Evolutionary conservation across 2,888 invertebrate genomes (phyloP), one percentile per base, ranked within the genome.

Genomic region (Drepanosiphum platanoidis): DNA sequence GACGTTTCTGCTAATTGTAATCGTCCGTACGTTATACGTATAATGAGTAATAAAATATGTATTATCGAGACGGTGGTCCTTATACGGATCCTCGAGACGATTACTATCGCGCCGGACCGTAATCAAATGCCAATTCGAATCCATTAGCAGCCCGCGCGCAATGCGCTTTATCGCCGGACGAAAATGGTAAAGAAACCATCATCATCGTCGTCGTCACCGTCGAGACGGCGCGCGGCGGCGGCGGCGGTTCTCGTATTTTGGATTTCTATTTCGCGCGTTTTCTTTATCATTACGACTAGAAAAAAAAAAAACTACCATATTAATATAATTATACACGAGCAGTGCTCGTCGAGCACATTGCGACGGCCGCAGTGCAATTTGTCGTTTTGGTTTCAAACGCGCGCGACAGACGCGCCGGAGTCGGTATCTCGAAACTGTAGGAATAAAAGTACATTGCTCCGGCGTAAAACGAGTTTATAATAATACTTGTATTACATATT

Each of bases 51-150:
- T n/a, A n/a, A 7, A 58, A 18, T n/a, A 22, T n/a, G n/a, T 61
- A 27, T 27, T 61, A 22, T 42, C 8, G 27, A 61, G n/a, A 9
- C 27, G 61, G 27, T 22, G 52, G 52, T 52, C 27, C n/a, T 7
- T 27, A 27, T 61, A n/a, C 27, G 61, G n/a, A n/a, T n/a, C 58
- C 58, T 8, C 18, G 61, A 27, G 4, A n/a, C 61, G n/a, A 61
- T 61, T 64, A 64, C n/a, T 27, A 61, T 27, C 61, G n/a, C 9
- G n/a, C 27, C 1, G n/a, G 61, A 61, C 32, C 9, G 68, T 68
- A 68, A 68, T 68, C 34, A 68, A 68, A 68, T 68, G 34, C 68
- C 68, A 34, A 68, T 68, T 68, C 68, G 68, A 68, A 32, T 68
- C 68, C 68, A 68, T 68, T 68, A 68, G 68, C n/a, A 18, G 27